These are phyloP conservation scores for Trichacis sp. DNA, from an alignment of 2,888 invertebrate species.

Conservation along the genomic window DNA sequence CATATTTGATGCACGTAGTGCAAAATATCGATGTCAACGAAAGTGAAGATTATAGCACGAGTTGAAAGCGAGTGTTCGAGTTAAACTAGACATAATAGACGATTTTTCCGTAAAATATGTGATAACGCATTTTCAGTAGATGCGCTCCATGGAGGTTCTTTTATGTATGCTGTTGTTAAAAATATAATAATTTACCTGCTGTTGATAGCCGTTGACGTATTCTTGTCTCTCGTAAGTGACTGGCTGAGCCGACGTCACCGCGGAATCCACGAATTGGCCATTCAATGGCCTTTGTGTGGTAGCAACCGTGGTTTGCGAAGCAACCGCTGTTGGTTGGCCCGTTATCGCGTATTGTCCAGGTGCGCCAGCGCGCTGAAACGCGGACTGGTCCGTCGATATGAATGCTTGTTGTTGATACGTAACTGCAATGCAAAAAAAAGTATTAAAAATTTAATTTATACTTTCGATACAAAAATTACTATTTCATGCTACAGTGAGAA, in stretches of 20 bases:
- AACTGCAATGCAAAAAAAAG: constrained; percentile 52
- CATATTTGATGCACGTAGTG: too few species aligned
- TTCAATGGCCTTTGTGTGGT: constrained; percentile 64
- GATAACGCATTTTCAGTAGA: too few species aligned
- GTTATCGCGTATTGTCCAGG: constrained; percentile 67
- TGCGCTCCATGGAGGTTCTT: too few species aligned
- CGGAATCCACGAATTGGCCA: constrained; percentile 68
- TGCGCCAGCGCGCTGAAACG: constrained; percentile 65
- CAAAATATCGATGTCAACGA: too few species aligned
- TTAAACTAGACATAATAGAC: too few species aligned
- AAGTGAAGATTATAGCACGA: too few species aligned
- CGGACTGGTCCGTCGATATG: constrained; percentile 66
- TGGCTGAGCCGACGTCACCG: constrained; percentile 61
- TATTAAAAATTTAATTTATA: too few species aligned
- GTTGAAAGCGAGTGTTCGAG: too few species aligned
- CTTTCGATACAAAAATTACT: too few species aligned
- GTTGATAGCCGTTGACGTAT: constrained; percentile 70
- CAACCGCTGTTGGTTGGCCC: constrained; percentile 62
- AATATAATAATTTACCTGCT: constrained; percentile 67
- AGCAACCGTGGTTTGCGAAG: constrained; percentile 58
- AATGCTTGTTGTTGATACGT: constrained; percentile 67
- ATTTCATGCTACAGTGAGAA: too few species aligned
- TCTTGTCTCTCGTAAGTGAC: constrained; percentile 67
- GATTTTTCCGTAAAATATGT: too few species aligned
- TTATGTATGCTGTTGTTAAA: too few species aligned